Evolutionary conservation across 2,113 vertebrate genomes (phyloP).

Genomic region (Pseudorhombus dupliciocellatus): DNA sequence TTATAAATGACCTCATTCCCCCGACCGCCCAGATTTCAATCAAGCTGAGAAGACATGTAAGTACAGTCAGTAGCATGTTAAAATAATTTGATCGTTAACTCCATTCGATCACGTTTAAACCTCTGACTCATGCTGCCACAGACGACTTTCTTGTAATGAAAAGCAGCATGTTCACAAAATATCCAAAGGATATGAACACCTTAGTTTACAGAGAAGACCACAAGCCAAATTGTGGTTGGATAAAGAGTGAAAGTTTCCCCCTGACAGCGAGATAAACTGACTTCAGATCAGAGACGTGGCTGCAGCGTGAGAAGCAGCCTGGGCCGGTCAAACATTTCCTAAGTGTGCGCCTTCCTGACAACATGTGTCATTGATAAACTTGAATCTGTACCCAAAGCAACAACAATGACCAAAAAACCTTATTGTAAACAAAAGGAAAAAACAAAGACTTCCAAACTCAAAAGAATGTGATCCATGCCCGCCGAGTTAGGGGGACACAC

Average conservation of each 20-base stretch:
- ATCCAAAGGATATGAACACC: background rate
- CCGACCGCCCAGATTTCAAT: background rate
- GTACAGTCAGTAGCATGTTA: background rate
- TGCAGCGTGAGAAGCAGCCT: background rate
- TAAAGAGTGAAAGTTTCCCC: background rate
- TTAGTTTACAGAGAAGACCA: background rate
- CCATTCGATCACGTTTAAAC: background rate
- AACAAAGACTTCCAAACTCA: constrained; percentile 41
- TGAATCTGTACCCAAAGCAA: background rate
- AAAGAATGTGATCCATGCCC: constrained; percentile 38
- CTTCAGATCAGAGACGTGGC: background rate
- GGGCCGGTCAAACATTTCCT: background rate
- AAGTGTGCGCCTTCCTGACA: constrained; percentile 17
- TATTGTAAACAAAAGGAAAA: constrained; percentile 29
- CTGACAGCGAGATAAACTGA: constrained; percentile 5
- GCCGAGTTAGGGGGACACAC: constrained; percentile 24
- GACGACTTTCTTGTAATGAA: too few species aligned
- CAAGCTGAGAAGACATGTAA: background rate
- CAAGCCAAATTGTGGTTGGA: background rate
- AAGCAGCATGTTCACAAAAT: background rate
- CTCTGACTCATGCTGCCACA: background rate
- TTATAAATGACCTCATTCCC: background rate
- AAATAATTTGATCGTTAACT: background rate
- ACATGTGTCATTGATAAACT: constrained; percentile 36
- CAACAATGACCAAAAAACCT: constrained; percentile 17